phyloP scores from a whole-genome alignment of 1,140 invertebrate species.

The Drosophila burlai region DNA sequence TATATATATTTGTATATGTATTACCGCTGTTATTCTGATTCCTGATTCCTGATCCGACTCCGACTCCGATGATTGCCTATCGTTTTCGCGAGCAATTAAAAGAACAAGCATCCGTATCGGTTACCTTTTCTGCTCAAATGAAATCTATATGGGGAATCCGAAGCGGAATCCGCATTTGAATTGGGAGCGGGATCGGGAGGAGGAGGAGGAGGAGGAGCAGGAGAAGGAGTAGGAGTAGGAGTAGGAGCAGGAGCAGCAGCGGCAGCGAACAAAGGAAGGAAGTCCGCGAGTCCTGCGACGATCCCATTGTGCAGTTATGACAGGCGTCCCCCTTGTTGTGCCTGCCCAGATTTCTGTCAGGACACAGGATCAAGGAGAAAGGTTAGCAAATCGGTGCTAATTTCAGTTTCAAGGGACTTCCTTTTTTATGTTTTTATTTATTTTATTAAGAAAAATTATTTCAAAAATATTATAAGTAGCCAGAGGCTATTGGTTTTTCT shows the following conservation, averaged over 20 bases:
- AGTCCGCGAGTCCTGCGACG: conserved; percentile 36
- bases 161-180: conserved; percentile 5
- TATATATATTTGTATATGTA: neutral
- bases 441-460: neutral
- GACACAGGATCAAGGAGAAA: conserved; percentile 14
- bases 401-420: neutral
- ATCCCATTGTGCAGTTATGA: conserved; percentile 78
- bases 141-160: conserved; percentile 70
- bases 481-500: neutral
- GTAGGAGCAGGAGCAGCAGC: neutral
- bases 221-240: neutral
- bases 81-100: conserved; percentile 80
- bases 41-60: conserved; percentile 35
- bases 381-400: conserved; percentile 3
- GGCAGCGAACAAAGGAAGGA: conserved; percentile 12
- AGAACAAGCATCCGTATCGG: conserved; percentile 76
- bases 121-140: conserved; percentile 61
- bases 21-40: conserved; percentile 24
- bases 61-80: conserved; percentile 69
- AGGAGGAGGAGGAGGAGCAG: neutral
- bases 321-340: conserved; percentile 68
- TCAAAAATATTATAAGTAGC: neutral
- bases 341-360: conserved; percentile 2
- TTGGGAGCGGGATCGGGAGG: neutral
- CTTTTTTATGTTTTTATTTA: neutral